Conservation (phyloP, 2,888 invertebrate genomes). For the Cheiracanthium punctorium region DNA sequence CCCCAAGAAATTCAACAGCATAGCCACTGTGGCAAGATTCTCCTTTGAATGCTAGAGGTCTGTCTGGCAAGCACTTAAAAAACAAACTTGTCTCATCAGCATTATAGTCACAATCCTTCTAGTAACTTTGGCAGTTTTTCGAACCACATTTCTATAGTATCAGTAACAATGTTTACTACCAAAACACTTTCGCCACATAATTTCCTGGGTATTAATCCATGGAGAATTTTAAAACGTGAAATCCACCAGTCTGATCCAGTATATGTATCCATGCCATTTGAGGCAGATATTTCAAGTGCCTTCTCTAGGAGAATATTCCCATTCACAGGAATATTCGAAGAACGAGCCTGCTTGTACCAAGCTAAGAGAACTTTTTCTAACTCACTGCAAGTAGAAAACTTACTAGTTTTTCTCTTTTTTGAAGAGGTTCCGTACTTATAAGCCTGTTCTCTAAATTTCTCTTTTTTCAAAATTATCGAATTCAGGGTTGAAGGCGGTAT, state of each 20-base stretch:
- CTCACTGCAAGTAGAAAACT: background rate
- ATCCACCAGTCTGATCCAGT: conserved; percentile 1
- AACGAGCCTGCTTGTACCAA: background rate
- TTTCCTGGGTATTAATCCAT: background rate
- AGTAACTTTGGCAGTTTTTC: background rate
- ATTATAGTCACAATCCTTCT: background rate
- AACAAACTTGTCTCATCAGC: background rate
- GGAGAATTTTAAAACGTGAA: background rate
- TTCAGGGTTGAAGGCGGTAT: background rate
- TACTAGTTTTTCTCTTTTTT: background rate
- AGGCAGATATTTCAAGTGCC: background rate
- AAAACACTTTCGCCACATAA: no score
- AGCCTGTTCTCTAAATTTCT: background rate
- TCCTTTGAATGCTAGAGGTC: background rate
- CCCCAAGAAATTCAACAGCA: no score
- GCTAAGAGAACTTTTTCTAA: background rate
- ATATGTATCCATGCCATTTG: background rate
- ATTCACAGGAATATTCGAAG: background rate
- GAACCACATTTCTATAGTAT: background rate
- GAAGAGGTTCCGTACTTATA: background rate
- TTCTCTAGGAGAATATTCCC: background rate
- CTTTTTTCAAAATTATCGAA: background rate
- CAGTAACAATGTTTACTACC: background rate
- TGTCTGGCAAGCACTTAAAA: background rate
- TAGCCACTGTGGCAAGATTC: background rate